Base-by-base conservation (phyloP, 2,113 vertebrate species). In the Fulica atra region DNA sequence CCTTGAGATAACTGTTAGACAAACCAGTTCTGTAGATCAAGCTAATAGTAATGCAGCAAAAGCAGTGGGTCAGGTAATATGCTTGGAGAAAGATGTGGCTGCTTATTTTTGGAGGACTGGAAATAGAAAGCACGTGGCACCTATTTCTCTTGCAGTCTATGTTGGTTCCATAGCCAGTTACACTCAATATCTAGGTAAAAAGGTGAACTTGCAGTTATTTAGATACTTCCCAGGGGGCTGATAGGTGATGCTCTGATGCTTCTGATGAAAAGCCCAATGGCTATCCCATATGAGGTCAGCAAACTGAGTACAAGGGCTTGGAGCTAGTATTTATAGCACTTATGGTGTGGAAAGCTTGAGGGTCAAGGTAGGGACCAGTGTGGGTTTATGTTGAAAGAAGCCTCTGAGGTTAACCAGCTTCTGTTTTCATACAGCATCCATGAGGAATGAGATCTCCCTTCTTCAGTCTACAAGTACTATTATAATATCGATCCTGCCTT, bases 51-150 rank as follows among this genome's bases (percentile, higher is more conserved):
- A 24, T n/a, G n/a, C 46, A 84, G 48, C 28, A 63, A 89, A 81
- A 36, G 0, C 11, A 69, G 10, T 24, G 20, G 36, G 50, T 63
- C 57, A 65, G 46, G 19, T 81, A 25, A 70, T 83, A 29, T 1
- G 64, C 36, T 61, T 60, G 7, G 28, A 24, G 51, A 61, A 73
- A 26, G 65, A 36, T 33, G 12, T 40, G 51, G 28, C 40, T 81
- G 63, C 54, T 88, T 42, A 12, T 57, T 90, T 94, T 80, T 83
- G 23, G 65, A 36, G 80, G 33, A 64, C 23, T 89, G 65, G 31
- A 70, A 63, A 48, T 5, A 60, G 51, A 82, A 78, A 84, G 24
- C 28, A 25, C 0, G 0, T 73, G 68, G 5, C 13, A 70, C 9
- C 6, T 70, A 0, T 77, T 15, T 88, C 12, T 76, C 25, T 81